Evolutionary conservation across 2,797 vertebrate species (phyloP), one percentile per base, ranked within the genome.

Genomic region (Pantherophis vulpinus): DNA sequence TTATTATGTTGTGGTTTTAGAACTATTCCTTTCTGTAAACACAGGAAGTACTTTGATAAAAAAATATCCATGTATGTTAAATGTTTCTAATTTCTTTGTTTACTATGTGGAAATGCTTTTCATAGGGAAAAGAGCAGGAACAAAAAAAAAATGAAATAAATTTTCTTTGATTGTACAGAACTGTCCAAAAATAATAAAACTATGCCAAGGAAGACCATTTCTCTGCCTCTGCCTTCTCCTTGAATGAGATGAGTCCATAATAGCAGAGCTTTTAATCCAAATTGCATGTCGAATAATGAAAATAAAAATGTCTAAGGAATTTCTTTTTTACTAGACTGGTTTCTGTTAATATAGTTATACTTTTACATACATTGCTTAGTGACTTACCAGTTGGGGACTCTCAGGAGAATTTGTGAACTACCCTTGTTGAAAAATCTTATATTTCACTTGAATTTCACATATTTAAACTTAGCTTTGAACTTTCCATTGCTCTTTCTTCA

Each of bases 11-110:
- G 47, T 92, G 25, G 25, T 58, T 92, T 79, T 79, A 60, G 14
- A 74, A 55, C 29, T 86, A 70, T 70, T 87, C 29, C 29, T 54
- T 18, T 90, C 25, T 61, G 25, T 92, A 90, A 92, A 74, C 42
- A 90, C n/a, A 90, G 54, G 87, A 94, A 92, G 87, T 90, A 27
- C 55, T 92, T 83, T 60, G n/a, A 42, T 54, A 90, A 90, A 86
- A 47, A 91, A 93, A 74, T 60, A 42, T 14, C 60, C 14, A 60
- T 92, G 56, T 92, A 56, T 87, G 90, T 90, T 88, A 61, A 25
- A 92, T n/a, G 16, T 88, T 74, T 54, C 61, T 59, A 37, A 87
- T 42, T 37, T 74, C n/a, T 29, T 92, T 94, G 59, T 92, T 94
- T 79, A 90, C 88, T 90, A 88, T 29, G 23, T 70, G 37, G 32